A percentile compares a stretch with the other conserved stretches of the same genome.
phyloP scores from a whole-genome alignment of 2,797 vertebrate genomes.

The Chaetophractus vellerosus region DNA sequence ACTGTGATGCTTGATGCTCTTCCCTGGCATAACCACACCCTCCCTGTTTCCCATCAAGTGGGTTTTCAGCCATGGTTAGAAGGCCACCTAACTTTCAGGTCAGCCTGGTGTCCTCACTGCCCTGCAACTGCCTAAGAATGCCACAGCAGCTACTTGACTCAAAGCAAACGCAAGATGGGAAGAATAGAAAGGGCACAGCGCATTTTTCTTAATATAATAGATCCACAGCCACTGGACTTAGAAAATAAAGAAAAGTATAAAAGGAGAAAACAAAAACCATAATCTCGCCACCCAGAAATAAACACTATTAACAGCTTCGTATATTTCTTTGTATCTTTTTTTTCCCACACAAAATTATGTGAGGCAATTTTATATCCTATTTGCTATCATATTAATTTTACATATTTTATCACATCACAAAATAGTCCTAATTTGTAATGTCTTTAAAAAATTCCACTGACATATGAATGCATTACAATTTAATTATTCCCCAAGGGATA shows the following conservation, averaged over 20 bases:
- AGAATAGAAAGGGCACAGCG: neutral
- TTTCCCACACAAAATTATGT: neutral
- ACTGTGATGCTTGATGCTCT: rapidly evolving
- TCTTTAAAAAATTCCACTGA: neutral
- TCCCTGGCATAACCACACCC: rapidly evolving
- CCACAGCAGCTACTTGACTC: neutral
- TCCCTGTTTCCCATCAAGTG: neutral
- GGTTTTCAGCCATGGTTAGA: neutral
- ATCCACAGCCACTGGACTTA: neutral
- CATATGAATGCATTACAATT: neutral
- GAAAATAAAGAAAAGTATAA: neutral
- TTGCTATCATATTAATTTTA: neutral
- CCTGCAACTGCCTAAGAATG: neutral
- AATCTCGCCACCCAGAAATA: neutral
- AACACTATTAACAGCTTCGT: neutral
- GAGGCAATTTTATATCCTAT: neutral
- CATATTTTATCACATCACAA: neutral
- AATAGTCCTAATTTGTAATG: neutral
- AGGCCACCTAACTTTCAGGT: rapidly evolving
- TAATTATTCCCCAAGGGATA: neutral
- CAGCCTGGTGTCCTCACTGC: neutral
- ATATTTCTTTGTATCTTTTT: neutral
- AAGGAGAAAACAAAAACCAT: neutral
- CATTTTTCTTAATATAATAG: neutral
- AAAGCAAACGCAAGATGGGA: neutral